phyloP scores from a whole-genome alignment of 2,113 vertebrate species.

The Agelaius phoeniceus region DNA sequence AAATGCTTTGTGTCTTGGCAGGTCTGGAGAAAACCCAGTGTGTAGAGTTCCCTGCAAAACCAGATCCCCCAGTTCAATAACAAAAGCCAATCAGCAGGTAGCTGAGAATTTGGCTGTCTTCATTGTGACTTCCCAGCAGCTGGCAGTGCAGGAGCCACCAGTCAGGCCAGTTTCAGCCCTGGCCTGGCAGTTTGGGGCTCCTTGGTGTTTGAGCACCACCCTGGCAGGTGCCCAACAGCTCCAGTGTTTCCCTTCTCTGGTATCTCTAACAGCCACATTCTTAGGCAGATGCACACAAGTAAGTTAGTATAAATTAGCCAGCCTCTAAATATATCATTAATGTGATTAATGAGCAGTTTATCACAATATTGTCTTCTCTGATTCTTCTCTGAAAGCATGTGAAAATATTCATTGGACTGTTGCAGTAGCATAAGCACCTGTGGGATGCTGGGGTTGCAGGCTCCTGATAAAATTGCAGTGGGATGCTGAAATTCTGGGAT shows the following conservation, averaged over 20 bases:
- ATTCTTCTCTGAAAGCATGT: neutral
- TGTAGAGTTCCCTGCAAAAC: neutral
- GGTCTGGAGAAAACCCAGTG: neutral
- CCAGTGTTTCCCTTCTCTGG: rapidly evolving
- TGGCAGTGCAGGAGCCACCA: neutral
- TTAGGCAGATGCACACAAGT: neutral
- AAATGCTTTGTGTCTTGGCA: neutral
- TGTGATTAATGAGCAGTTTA: neutral
- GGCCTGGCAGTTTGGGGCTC: rapidly evolving
- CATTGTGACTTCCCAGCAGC: neutral
- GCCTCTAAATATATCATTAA: neutral
- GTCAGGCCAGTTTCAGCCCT: neutral
- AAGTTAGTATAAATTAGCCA: neutral
- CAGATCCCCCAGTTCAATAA: neutral
- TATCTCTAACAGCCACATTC: neutral
- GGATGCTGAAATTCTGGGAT: neutral
- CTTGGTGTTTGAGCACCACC: rapidly evolving
- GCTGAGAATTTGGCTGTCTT: neutral
- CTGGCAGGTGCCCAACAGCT: neutral
- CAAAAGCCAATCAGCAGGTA: neutral
- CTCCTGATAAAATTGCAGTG: neutral
- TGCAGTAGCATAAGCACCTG: neutral
- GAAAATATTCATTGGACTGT: neutral
- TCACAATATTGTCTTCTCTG: neutral
- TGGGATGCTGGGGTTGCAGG: rapidly evolving